Evolutionary conservation across 2,888 invertebrate species (phyloP), one percentile per base, ranked within the genome.

Genomic region (Nematopogon swammerdamellus): DNA sequence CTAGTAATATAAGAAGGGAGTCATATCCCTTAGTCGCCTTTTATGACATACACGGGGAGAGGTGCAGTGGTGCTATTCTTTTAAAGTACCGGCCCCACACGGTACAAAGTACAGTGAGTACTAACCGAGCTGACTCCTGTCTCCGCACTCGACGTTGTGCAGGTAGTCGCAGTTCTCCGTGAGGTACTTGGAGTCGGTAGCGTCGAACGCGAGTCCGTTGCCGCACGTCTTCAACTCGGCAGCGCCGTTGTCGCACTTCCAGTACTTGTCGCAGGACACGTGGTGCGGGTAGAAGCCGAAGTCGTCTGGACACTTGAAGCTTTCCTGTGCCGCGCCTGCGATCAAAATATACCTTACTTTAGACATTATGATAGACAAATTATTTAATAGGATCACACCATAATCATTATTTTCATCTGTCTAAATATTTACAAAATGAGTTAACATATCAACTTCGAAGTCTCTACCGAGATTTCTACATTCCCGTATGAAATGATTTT

Each of bases 141-240:
- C 92, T 47, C 92, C 93, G 66, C 95, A 95, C 61, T 95, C 93
- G 45, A 95, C 95, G 61, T 95, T 95, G 83, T 95, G 95, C 59
- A 92, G 85, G 80, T 95, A 95, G 76, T 95, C 95, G 72, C 95
- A 95, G 83, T 95, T 95, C 72, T 95, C 95, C 52, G 93, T 92
- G 64, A 93, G 81, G 82, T 87, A 94, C 82, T 94, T 94, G 58
- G 89, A 84, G 77, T 95, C 95, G 48, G 87, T 81, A 53, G 93
- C 87, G 68, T 95, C 95, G 72, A 95, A 95, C 50, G 94, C 95
- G 54, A 95, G 84, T 52, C 95, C 95, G 68, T 95, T 95, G 51
- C 95, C 95, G 80, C 95, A 95, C 45, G 94, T 93, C 75, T 95
- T 95, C 58, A 95, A 80, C 63, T 94, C 94, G 51, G 94, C 88